Evolutionary conservation across 1,140 invertebrate species (phyloP), one percentile per base, ranked within the genome.

Genomic region (Lutraria rhynchaena): DNA sequence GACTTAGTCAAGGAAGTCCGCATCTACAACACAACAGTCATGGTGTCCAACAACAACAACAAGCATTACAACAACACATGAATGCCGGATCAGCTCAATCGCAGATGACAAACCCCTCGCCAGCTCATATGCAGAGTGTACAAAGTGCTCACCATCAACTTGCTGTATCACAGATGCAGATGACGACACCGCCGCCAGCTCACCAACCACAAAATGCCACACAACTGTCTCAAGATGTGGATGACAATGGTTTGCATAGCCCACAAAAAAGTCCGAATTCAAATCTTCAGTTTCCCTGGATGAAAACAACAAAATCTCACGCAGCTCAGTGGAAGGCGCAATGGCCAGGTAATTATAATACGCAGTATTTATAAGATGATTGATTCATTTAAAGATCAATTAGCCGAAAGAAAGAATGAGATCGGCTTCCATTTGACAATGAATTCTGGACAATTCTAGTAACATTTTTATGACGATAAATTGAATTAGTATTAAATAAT

Each of bases 281-380:
- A 73, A 83, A 86, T 49, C 80, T 92, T 53, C 90, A 91, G 69
- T 92, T 91, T 77, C 90, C 91, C 0, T 92, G 91, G 91, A 92
- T 92, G 91, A 92, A 92, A 82, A 92, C 91, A 11, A 92, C 91
- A 0, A 92, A 92, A 83, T 91, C 90, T 29, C 91, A 92, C 71
- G 91, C 91, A 29, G 89, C 91, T 83, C 91, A 91, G 55, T 92
- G 91, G 91, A 92, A 92, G 70, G 88, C 91, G 11, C 88, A 91
- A 51, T 92, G 91, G 91, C 87, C 90, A 83, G 91, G 91, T 92
- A 86, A 82, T 89, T n/a, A n/a, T n/a, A n/a, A n/a, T n/a, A n/a
- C n/a, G n/a, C n/a, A n/a, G n/a, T n/a, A n/a, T n/a, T n/a, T n/a
- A n/a, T n/a, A n/a, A n/a, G n/a, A n/a, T n/a, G n/a, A n/a, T n/a